phyloP scores from a whole-genome alignment of 2,113 vertebrate species.

The Ibidorhyncha struthersii region DNA sequence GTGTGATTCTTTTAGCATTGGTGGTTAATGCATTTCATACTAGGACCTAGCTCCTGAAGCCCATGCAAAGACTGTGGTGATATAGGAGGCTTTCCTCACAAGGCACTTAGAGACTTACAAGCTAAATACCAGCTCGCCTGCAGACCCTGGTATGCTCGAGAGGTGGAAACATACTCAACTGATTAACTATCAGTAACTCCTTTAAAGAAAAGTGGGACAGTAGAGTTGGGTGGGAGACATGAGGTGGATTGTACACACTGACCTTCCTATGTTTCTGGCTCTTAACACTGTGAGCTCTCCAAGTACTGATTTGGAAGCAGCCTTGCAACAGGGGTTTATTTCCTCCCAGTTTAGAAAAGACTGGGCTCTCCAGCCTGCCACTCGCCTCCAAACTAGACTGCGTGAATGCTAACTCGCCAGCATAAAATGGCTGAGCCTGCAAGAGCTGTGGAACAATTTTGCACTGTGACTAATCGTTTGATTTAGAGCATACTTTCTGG shows the following conservation, averaged over 20 bases:
- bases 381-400: neutral
- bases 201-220: neutral
- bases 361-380: neutral
- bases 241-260: neutral
- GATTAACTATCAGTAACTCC: neutral
- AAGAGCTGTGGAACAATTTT: neutral
- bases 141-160: neutral
- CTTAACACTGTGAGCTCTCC: neutral
- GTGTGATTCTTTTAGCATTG: neutral
- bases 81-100: neutral
- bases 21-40: neutral
- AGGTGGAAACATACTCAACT: neutral
- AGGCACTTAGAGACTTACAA: neutral
- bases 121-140: neutral
- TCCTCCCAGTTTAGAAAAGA: neutral
- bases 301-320: neutral
- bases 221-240: neutral
- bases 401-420: neutral
- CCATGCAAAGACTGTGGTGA: neutral
- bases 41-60: neutral
- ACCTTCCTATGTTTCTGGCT: neutral
- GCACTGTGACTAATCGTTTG: neutral
- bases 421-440: neutral
- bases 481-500: neutral
- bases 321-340: neutral